Conservation (phyloP, 2,888 invertebrate species). For the Leistus spinibarbis region DNA sequence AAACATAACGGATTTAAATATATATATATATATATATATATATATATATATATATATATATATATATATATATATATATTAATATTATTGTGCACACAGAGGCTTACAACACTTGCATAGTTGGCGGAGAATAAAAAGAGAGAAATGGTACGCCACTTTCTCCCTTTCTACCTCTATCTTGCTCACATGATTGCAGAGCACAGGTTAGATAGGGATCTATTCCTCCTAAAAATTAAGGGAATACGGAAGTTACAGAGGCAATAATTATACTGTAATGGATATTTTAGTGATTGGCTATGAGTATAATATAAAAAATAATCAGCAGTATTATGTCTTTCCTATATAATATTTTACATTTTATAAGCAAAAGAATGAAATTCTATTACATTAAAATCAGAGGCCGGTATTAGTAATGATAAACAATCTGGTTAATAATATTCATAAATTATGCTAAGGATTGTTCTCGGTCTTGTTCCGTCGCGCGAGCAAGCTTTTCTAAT, state of each 20-base stretch:
- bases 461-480: no score
- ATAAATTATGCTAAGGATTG: not conserved
- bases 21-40: not conserved
- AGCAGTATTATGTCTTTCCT: no score
- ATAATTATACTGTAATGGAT: not conserved
- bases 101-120: no score
- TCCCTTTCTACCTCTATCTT: no score
- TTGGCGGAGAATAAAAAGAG: no score
- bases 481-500: not conserved
- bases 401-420: not conserved
- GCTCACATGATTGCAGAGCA: no score
- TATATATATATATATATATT: not conserved
- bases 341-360: constrained; percentile 12
- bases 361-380: not conserved
- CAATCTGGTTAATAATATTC: not conserved
- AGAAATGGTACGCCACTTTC: no score
- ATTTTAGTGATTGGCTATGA: not conserved
- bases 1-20: not conserved
- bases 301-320: not conserved
- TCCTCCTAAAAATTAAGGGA: no score
- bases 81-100: not conserved
- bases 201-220: no score
- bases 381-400: not conserved
- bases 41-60: not conserved
- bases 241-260: no score